Evolutionary conservation across 2,888 invertebrate species (phyloP).

Genomic region (Hylaea fasciaria): DNA sequence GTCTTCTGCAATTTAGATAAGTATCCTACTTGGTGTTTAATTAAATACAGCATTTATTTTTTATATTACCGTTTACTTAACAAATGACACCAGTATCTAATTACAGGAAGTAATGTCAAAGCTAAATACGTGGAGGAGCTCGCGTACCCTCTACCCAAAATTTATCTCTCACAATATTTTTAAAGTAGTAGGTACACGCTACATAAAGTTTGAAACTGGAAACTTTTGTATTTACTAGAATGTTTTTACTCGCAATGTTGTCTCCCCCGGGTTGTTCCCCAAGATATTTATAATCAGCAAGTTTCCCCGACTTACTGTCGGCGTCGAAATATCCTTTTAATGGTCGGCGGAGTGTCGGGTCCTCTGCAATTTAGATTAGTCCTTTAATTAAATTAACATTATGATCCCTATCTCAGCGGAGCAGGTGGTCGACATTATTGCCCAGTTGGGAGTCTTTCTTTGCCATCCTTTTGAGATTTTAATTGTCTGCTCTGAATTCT

Average conservation of each 20-base stretch:
- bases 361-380: constrained; percentile 85
- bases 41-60: constrained; percentile 56
- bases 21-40: constrained; percentile 65
- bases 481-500: constrained; percentile 51
- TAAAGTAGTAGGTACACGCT: constrained; percentile 35
- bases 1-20: constrained; percentile 72
- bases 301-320: constrained; percentile 77
- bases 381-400: constrained; percentile 85
- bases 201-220: constrained; percentile 38
- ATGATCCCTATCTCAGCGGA: constrained; percentile 81
- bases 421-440: constrained; percentile 81
- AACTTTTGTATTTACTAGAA: constrained; percentile 60
- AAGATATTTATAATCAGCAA: constrained; percentile 80
- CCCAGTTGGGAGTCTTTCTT: constrained; percentile 71
- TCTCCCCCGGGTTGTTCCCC: constrained; percentile 67
- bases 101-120: constrained; percentile 4
- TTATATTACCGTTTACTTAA: constrained; percentile 20
- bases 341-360: constrained; percentile 81
- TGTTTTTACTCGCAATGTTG: constrained; percentile 64
- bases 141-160: constrained; percentile 3
- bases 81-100: neutral
- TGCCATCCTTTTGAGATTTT: constrained; percentile 59
- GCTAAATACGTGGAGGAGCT: constrained; percentile 9
- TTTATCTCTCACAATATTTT: constrained; percentile 31
- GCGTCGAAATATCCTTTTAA: constrained; percentile 83